A percentile compares a stretch with the other conserved stretches of the same genome.
Evolutionary conservation across 1,140 invertebrate genomes (phyloP).

Genomic region (Zaprionus tsacasi): DNA sequence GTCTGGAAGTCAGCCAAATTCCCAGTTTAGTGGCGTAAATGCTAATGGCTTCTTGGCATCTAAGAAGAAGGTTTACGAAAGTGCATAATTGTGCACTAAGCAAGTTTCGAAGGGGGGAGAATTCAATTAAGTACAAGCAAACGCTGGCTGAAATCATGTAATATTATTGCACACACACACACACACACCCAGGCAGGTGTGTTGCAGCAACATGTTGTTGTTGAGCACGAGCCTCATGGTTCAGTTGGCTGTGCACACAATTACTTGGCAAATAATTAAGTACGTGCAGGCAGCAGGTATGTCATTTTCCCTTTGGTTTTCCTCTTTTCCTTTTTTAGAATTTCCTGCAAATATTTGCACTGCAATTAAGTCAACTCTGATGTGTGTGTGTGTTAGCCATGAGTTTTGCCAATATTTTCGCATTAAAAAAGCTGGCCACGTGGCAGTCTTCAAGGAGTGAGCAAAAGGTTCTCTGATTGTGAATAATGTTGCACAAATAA

Average conservation of each 20-base stretch:
- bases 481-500: slow-evolving; percentile 70
- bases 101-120: neutral
- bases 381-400: neutral
- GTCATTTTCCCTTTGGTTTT: slow-evolving; percentile 11
- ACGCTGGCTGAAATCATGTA: slow-evolving; percentile 5
- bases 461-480: slow-evolving; percentile 43
- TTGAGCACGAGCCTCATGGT: neutral
- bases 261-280: slow-evolving; percentile 60
- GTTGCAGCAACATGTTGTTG: slow-evolving; percentile 46
- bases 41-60: slow-evolving; percentile 70
- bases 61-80: slow-evolving; percentile 34
- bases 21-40: slow-evolving; percentile 69
- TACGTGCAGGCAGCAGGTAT: slow-evolving; percentile 27
- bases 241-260: slow-evolving; percentile 31
- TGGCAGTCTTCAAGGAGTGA: slow-evolving; percentile 29
- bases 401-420: slow-evolving; percentile 32
- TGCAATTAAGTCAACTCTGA: slow-evolving; percentile 47
- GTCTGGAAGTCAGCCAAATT: slow-evolving; percentile 61
- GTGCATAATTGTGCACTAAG: slow-evolving; percentile 31
- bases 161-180: slow-evolving; percentile 9
- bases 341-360: slow-evolving; percentile 48
- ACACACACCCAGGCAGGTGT: neutral
- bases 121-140: slow-evolving; percentile 20
- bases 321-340: slow-evolving; percentile 35
- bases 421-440: slow-evolving; percentile 33